Base-by-base conservation (phyloP, 1,140 invertebrate genomes). In the Oreohelix idahoensis region DNA sequence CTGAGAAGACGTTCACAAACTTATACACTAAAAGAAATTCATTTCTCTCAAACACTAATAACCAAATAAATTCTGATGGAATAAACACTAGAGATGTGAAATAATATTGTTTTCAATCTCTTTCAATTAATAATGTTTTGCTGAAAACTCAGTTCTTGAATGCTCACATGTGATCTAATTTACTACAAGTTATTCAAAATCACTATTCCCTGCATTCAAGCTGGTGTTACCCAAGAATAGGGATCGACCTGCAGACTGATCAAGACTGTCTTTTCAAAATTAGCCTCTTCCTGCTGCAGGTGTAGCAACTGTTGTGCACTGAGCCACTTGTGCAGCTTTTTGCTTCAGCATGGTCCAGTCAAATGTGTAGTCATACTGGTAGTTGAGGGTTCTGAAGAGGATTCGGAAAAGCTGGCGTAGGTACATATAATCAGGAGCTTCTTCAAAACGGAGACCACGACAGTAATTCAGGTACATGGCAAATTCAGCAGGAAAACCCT, bases 311-410 rank as follows among this genome's bases (percentile, higher is more conserved):
- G 87, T 84, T 63, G 87, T 86, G 73, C 85, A 84, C 69, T 89
- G 87, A 39, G 88, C 88, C n/a, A 89, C 88, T 51, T 86, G 88
- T 79, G 92, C 92, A 79, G 93, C 93, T 85, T 97, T 98, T 92
- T 99, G 98, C 92, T 99, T 98, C 91, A 99, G 94, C 96, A 99
- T 97, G 89, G 98, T 99, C 99, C 99, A 99, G 93, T 99, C 98
- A 94, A 99, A 99, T 87, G 97, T 98, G 94, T 99, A 99, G 94
- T 99, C 98, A 93, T 99, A 99, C 93, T 98, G 97, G 93, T 99
- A 98, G 94, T 99, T 99, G 89, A 99, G 95, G 85, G 98, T 99
- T 91, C 98, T 96, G 95, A 99, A 99, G 89, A 99, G 95, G 92
- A 99, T 99, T 90, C 98, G 96, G 95, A 99, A 99, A 79, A 99